Evolutionary conservation across 92 coral and sea anemone species (phyloP).

Genomic region (Pocillopora grandis): DNA sequence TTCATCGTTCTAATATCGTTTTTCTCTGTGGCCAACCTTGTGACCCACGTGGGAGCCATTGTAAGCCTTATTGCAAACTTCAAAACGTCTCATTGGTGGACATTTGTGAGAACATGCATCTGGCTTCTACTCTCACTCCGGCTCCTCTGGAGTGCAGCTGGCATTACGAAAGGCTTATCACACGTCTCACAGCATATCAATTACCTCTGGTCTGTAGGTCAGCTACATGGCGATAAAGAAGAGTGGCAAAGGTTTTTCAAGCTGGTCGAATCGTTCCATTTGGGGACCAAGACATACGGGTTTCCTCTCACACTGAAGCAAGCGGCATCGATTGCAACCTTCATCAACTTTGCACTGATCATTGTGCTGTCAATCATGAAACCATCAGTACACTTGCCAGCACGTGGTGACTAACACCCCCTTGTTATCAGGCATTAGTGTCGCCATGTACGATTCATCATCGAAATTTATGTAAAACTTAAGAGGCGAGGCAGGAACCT

Average conservation of each 20-base stretch:
- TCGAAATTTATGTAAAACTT: too few relatives aligned
- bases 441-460: too few relatives aligned
- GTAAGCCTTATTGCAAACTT: slow-evolving; percentile 51
- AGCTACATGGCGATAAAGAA: slow-evolving; percentile 62
- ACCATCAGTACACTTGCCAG: slow-evolving; percentile 52
- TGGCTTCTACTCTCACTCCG: slow-evolving; percentile 88
- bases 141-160: slow-evolving; percentile 81
- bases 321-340: slow-evolving; percentile 84
- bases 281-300: slow-evolving; percentile 82
- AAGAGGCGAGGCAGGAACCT: too few relatives aligned
- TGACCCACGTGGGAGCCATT: slow-evolving; percentile 85
- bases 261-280: slow-evolving; percentile 73
- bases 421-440: neutral
- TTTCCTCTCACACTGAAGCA: slow-evolving; percentile 85
- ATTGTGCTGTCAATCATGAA: slow-evolving; percentile 78
- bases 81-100: slow-evolving; percentile 84
- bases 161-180: slow-evolving; percentile 68
- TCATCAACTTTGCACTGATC: slow-evolving; percentile 82
- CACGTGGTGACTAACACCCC: neutral
- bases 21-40: slow-evolving; percentile 85
- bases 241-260: slow-evolving; percentile 87
- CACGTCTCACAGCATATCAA: slow-evolving; percentile 75
- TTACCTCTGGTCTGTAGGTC: slow-evolving; percentile 73
- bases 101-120: slow-evolving; percentile 75
- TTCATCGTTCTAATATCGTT: slow-evolving; percentile 75